Conservation (phyloP, 2,888 invertebrate genomes). For the Pterostichus madidus region DNA sequence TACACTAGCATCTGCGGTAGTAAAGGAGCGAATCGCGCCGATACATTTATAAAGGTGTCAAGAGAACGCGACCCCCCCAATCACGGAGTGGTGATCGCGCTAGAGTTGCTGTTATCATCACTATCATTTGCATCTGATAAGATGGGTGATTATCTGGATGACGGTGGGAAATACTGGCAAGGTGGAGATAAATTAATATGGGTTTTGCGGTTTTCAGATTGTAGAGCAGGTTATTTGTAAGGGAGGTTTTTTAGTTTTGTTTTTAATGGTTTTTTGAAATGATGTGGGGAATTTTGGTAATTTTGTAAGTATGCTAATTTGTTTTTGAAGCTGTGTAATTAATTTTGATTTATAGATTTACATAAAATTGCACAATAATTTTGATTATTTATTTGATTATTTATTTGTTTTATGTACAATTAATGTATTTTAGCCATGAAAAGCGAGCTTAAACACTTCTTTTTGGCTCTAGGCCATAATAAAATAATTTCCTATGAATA, state of each 20-base stretch:
- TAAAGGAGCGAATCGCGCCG: slow-evolving; percentile 6
- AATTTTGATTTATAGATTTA: too few species aligned
- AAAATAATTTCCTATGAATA: too few species aligned
- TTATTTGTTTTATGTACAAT: too few species aligned
- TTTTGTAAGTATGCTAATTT: too few species aligned
- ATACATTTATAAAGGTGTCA: slow-evolving; percentile 42
- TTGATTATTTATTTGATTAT: too few species aligned
- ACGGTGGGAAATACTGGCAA: background rate
- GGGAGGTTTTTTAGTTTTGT: background rate
- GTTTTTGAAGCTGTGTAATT: too few species aligned
- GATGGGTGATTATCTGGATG: background rate
- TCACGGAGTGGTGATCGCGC: background rate
- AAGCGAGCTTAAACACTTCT: too few species aligned
- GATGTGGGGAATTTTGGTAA: background rate
- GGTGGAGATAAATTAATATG: background rate
- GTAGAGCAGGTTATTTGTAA: background rate
- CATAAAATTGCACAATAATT: too few species aligned
- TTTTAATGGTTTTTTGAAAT: too few species aligned
- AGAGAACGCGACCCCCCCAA: slow-evolving; percentile 30
- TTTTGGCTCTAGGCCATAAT: too few species aligned
- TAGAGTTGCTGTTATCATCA: slow-evolving; percentile 32
- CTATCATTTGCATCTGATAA: slow-evolving; percentile 29
- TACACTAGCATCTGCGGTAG: background rate
- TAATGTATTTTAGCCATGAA: too few species aligned
- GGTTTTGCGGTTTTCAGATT: background rate